Base-by-base conservation (phyloP, 2,888 invertebrate species). In the Lasius fuliginosus region DNA sequence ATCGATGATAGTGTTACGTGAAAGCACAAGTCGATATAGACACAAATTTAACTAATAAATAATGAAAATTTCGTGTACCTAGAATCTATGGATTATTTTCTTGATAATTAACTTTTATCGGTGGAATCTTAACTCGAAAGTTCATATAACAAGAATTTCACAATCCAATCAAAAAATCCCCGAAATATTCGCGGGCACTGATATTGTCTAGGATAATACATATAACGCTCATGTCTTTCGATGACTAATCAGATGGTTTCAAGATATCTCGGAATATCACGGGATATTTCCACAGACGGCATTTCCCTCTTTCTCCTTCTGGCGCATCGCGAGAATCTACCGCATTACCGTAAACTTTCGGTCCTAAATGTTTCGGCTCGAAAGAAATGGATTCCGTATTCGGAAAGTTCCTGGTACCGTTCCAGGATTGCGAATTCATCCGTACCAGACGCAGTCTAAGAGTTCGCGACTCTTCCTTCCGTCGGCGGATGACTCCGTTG, bases 401-500 rank as follows among this genome's bases (percentile, higher is more conserved):
- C 67, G 9, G 60, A 42, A 81, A 68, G 68, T 83, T 89, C 69
- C 89, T 90, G 90, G 90, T 89, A 87, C 83, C 68, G 83, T 83
- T 90, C 90, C 90, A 90, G 89, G 88, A 87, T 89, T 88, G 85
- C 67, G 88, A 86, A 83, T 71, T 85, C 76, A 83, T 85, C 77
- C 81, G 83, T 88, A 85, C 90, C 87, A 90, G 90, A 87, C 83
- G 83, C 86, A 87, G 85, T 86, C 85, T 86, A 87, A 82, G 89
- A 90, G 89, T 90, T 90, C 87, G 88, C 90, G 89, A 90, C 88
- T 88, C 83, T 87, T 87, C 58, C 60, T 49, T 60, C 86, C 81
- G 46, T 77, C 74, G 64, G 85, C 68, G 69, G 87, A 83, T 82
- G 90, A 87, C 86, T 87, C 74, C 68, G 60, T 79, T 75, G 88